phyloP scores from a whole-genome alignment of 2,888 invertebrate species.

The Nemotelus nigrinus region DNA sequence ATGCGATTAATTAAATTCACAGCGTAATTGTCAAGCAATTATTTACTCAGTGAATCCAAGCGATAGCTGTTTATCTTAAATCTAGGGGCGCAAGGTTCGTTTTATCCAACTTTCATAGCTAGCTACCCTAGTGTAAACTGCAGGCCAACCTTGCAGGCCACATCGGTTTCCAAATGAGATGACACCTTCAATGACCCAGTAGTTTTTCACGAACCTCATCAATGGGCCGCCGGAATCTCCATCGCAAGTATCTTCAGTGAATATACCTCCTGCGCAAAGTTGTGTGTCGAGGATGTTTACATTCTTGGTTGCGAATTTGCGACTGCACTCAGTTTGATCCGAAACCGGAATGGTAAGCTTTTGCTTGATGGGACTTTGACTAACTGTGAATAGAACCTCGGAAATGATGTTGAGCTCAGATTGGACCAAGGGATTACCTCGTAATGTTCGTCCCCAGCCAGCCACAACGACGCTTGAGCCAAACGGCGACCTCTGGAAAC shows the following conservation, averaged over 20 bases:
- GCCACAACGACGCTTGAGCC: slow-evolving; percentile 67
- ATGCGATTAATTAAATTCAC: too few species aligned
- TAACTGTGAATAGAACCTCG: slow-evolving; percentile 56
- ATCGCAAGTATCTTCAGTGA: slow-evolving; percentile 75
- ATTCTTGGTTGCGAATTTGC: slow-evolving; percentile 57
- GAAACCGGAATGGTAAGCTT: slow-evolving; percentile 67
- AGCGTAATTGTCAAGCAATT: too few species aligned
- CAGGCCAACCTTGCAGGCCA: slow-evolving; percentile 72
- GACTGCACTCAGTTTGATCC: slow-evolving; percentile 65
- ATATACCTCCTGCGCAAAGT: slow-evolving; percentile 76
- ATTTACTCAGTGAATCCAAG: too few species aligned
- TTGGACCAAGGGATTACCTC: slow-evolving; percentile 48
- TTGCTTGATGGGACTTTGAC: slow-evolving; percentile 69
- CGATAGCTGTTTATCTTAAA: not conserved
- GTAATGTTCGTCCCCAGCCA: slow-evolving; percentile 73
- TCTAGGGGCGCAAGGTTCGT: slow-evolving; percentile 53
- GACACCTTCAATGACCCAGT: slow-evolving; percentile 72
- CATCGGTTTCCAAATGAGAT: slow-evolving; percentile 76
- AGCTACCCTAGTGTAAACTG: slow-evolving; percentile 74
- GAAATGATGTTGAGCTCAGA: not conserved
- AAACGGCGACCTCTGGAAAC: slow-evolving; percentile 57
- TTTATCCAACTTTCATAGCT: slow-evolving; percentile 68
- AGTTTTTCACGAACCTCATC: slow-evolving; percentile 68
- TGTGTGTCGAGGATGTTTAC: slow-evolving; percentile 63
- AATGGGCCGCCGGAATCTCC: slow-evolving; percentile 84